phyloP scores from a whole-genome alignment of 2,113 vertebrate species.

The Ceuthmochares aereus region DNA sequence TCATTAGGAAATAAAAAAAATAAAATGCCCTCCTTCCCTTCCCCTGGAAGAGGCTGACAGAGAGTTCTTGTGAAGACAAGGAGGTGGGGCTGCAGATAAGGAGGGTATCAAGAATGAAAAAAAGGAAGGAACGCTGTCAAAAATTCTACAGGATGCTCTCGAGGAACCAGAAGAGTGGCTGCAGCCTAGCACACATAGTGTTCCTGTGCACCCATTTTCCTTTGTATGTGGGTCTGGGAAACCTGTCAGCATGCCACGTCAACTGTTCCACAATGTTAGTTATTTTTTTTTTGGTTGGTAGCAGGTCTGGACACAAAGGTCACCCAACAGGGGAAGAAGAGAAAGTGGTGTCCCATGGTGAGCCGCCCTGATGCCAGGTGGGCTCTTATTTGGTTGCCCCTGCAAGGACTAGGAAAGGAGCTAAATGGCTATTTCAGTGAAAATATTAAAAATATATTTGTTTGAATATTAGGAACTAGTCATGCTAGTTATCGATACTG shows the following conservation, averaged over 20 bases:
- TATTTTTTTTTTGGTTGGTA: too few species aligned
- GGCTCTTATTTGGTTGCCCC: neutral
- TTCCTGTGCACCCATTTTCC: neutral
- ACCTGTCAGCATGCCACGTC: neutral
- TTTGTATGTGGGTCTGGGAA: neutral
- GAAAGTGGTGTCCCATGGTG: fast-evolving
- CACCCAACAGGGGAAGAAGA: neutral
- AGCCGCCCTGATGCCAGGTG: neutral
- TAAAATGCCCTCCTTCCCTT: neutral
- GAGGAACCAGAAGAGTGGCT: neutral
- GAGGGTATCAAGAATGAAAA: neutral
- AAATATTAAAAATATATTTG: neutral
- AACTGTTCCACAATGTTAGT: neutral
- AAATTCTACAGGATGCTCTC: neutral
- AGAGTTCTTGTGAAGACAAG: neutral
- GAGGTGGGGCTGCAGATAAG: neutral
- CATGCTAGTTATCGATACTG: neutral
- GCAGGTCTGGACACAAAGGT: neutral
- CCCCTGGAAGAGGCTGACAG: neutral
- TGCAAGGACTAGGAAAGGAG: neutral
- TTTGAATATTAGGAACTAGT: neutral
- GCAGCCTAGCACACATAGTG: neutral
- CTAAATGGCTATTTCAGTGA: neutral
- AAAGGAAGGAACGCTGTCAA: neutral
- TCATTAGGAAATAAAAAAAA: neutral